phyloP scores from a whole-genome alignment of 2,888 invertebrate genomes.

The Griposia aprilina region DNA sequence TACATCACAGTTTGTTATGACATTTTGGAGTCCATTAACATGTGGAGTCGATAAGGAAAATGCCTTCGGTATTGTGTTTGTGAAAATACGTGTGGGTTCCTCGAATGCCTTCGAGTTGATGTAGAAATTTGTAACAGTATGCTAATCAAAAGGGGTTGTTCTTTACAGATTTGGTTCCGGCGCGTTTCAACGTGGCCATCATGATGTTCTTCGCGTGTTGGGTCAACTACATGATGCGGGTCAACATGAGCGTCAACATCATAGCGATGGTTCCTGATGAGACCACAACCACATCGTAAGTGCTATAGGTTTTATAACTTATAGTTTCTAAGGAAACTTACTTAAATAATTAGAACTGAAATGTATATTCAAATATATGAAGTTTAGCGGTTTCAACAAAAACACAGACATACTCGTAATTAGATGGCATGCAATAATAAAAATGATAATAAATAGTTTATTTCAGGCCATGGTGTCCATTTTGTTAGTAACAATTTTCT shows the following conservation, averaged over 20 bases:
- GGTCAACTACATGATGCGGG: slow-evolving; percentile 93
- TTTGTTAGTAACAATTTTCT: too few relatives aligned
- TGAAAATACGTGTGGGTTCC: slow-evolving; percentile 36
- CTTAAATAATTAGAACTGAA: not conserved
- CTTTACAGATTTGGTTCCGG: slow-evolving; percentile 83
- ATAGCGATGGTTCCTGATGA: slow-evolving; percentile 92
- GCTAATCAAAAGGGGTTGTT: slow-evolving; percentile 49
- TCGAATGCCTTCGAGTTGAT: slow-evolving; percentile 30
- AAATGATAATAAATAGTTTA: too few relatives aligned
- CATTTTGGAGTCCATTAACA: slow-evolving; percentile 52
- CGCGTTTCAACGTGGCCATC: slow-evolving; percentile 89
- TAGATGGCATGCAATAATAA: not conserved
- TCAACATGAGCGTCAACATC: slow-evolving; percentile 94
- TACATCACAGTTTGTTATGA: slow-evolving; percentile 44
- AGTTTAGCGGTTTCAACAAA: not conserved
- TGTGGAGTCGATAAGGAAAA: slow-evolving; percentile 60
- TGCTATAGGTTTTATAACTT: slow-evolving; percentile 54
- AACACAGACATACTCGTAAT: slow-evolving; percentile 8
- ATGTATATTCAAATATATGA: not conserved
- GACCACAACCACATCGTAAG: slow-evolving; percentile 80
- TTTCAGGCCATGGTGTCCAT: too few relatives aligned
- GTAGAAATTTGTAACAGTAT: slow-evolving; percentile 33
- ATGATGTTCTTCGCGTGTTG: slow-evolving; percentile 94
- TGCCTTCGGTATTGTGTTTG: slow-evolving; percentile 35
- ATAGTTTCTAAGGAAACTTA: not conserved